Base-by-base conservation (phyloP, 2,797 vertebrate species). In the Hyperoplus immaculatus region DNA sequence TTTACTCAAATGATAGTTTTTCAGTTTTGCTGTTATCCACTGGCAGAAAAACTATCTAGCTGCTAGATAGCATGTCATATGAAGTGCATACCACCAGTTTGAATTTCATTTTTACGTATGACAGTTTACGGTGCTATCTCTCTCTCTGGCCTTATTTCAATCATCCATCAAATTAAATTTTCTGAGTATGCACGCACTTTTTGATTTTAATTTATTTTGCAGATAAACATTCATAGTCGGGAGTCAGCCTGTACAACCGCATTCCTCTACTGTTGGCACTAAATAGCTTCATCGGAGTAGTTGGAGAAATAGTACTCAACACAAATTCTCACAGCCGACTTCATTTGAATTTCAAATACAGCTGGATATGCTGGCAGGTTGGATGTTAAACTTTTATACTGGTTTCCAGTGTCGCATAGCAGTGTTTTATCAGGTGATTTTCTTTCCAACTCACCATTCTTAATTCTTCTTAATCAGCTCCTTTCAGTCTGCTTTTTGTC, bases 351-450 rank as follows among this genome's bases (percentile, higher is more conserved):
- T 80, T 60, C 60, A 78, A 81, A 73, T 84, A 75, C 86, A 89
- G 88, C 88, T 92, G 89, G 75, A 78, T 51, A 15, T 38, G 70
- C 14, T 88, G 89, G 83, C 84, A 83, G 81, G 14, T 41, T 4
- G 60, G 60, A 76, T 11, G 47, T 57, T 75, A 45, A 84, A 81
- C 4, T 38, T 54, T 5, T 63, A 63, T 65, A 66, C 43, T 18
- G 38, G 14, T 43, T 57, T 78, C 62, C 72, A 18, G 29, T 77
- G 72, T 75, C 65, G 75, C 45, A 56, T 43, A 47, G 49, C 15
- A 14, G 38, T 55, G 39, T 69, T 63, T 50, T 66, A 29, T 72
- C 56, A 54, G 61, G 55, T 36, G 36, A 74, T 75, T 74, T 45
- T 75, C 60, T 73, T 46, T 72, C 64, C 64, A 56, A 51, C 64